Conservation (phyloP, 2,888 invertebrate genomes). For the Drosophila atroscutellata region DNA sequence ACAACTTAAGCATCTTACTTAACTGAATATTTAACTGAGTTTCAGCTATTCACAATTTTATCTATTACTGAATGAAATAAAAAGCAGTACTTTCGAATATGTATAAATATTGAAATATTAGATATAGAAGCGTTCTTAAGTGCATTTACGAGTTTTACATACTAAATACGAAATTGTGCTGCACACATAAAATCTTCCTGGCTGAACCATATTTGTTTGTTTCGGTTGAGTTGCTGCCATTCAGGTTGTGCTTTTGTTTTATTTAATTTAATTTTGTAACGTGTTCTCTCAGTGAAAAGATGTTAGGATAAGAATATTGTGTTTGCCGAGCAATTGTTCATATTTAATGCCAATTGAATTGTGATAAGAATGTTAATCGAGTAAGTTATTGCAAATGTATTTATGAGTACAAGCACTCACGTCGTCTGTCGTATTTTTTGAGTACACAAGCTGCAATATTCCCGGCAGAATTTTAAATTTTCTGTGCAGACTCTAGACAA, state of each 20-base stretch:
- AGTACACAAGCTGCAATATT: constrained; percentile 11
- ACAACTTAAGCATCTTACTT: neutral
- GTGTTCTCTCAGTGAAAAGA: neutral
- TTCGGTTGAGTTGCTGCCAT: neutral
- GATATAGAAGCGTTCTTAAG: neutral
- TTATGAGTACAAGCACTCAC: constrained; percentile 14
- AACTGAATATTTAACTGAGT: neutral
- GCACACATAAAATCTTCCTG: neutral
- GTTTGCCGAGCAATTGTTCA: constrained; percentile 16
- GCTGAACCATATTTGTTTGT: neutral
- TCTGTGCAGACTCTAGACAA: constrained; percentile 27
- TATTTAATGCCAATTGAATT: constrained; percentile 17
- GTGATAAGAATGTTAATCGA: constrained; percentile 5
- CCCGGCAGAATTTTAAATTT: constrained; percentile 29
- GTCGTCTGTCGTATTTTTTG: constrained; percentile 24
- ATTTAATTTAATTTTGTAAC: neutral
- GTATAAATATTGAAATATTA: neutral
- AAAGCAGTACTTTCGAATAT: neutral
- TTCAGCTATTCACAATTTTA: neutral
- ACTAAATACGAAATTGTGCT: neutral
- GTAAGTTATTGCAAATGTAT: constrained; percentile 5
- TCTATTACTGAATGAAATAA: neutral
- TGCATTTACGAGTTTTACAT: neutral
- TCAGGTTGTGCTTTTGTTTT: neutral
- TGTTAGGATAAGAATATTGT: constrained; percentile 2